Conservation (phyloP, 2,113 vertebrate species). For the Rallus limicola region DNA sequence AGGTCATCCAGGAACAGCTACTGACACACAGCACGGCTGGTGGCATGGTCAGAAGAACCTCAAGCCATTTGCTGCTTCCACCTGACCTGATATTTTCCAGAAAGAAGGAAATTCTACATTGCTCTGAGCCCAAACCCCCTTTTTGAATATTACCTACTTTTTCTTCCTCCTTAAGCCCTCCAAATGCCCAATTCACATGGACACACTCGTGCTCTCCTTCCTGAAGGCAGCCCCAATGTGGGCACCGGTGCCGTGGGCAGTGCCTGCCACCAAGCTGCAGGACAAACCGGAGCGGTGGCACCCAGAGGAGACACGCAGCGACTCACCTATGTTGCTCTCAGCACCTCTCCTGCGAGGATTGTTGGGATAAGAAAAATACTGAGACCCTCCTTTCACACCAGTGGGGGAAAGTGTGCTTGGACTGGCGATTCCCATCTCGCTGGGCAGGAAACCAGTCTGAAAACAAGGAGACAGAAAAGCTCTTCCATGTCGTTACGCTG, state of each 20-base stretch:
- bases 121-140: background rate
- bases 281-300: rapidly evolving
- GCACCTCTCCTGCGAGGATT: conserved; percentile 91
- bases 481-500: background rate
- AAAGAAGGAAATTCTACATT: background rate
- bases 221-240: rapidly evolving
- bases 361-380: conserved; percentile 91
- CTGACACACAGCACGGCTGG: background rate
- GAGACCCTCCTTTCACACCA: conserved; percentile 86
- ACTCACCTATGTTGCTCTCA: conserved; percentile 88
- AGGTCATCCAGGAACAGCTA: background rate
- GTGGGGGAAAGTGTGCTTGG: conserved; percentile 92
- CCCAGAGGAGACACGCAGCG: rapidly evolving
- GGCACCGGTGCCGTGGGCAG: background rate
- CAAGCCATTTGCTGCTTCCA: background rate
- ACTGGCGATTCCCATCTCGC: conserved; percentile 89
- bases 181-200: background rate
- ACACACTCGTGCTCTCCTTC: background rate
- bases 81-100: background rate
- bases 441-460: conserved; percentile 89
- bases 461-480: background rate
- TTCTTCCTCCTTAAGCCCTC: too few species aligned
- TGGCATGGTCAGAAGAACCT: background rate
- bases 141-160: background rate
- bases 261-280: background rate